phyloP scores from a whole-genome alignment of 2,888 invertebrate genomes.

The Didymodactylos carnosus region DNA sequence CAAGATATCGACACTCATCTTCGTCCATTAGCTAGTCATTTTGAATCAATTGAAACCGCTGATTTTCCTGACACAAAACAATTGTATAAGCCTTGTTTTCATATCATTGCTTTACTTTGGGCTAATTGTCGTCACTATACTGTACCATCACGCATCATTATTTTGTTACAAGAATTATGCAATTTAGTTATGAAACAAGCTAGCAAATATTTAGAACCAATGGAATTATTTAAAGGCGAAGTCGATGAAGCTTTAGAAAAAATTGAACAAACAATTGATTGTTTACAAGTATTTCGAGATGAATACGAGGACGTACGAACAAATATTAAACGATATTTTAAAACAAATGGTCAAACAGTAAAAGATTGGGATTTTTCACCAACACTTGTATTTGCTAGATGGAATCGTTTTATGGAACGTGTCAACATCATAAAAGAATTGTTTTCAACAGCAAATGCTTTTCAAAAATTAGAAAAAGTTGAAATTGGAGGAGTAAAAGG shows the following conservation, averaged over 20 bases:
- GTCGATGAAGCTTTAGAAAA: constrained; percentile 73
- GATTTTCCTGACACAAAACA: constrained; percentile 57
- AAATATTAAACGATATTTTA: constrained; percentile 31
- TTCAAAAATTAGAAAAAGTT: constrained; percentile 76
- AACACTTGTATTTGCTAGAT: constrained; percentile 32
- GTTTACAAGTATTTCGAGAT: constrained; percentile 24
- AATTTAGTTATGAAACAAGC: constrained; percentile 76
- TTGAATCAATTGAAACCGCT: constrained; percentile 54
- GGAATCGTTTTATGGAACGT: constrained; percentile 29
- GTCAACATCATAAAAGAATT: constrained; percentile 39
- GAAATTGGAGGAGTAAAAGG: constrained; percentile 54
- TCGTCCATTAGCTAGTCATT: constrained; percentile 57
- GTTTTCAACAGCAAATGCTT: constrained; percentile 74
- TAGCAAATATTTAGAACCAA: constrained; percentile 65
- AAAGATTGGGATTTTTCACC: constrained; percentile 34
- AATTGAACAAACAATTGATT: constrained; percentile 37
- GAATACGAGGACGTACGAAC: constrained; percentile 29
- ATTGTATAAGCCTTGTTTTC: constrained; percentile 54
- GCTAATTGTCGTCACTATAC: constrained; percentile 66
- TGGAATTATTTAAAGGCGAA: constrained; percentile 77
- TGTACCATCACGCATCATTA: constrained; percentile 64
- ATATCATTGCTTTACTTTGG: constrained; percentile 72
- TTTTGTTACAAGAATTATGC: constrained; percentile 65
- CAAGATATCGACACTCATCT: constrained; percentile 68
- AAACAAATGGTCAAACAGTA: constrained; percentile 21